Conservation (phyloP, 2,797 vertebrate genomes). For the Hippocampus kuda region DNA sequence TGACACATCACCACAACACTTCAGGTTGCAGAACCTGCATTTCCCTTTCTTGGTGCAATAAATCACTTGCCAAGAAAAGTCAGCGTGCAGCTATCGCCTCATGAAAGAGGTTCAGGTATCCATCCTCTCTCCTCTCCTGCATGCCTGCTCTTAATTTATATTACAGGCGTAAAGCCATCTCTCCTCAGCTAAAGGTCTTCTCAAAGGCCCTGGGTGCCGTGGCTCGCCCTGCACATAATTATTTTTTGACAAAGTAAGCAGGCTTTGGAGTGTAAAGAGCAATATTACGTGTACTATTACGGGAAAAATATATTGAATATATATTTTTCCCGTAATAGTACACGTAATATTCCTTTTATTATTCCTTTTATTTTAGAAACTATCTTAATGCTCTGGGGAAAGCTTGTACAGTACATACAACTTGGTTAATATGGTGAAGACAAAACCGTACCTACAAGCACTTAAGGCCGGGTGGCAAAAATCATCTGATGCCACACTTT, state of each 20-base stretch:
- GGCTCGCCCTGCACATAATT: conserved; percentile 46
- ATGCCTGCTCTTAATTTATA: conserved; percentile 55
- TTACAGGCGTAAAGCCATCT: conserved; percentile 60
- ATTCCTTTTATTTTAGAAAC: too few relatives aligned
- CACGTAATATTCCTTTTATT: too few relatives aligned
- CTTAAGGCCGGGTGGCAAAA: background rate
- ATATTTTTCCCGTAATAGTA: too few relatives aligned
- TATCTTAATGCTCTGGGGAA: background rate
- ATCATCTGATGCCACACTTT: background rate
- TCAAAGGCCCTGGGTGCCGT: conserved; percentile 50
- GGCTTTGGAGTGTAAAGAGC: conserved; percentile 50
- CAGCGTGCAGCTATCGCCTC: conserved; percentile 25
- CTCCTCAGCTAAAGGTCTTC: conserved; percentile 54
- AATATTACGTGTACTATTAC: background rate
- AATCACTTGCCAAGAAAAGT: conserved; percentile 35
- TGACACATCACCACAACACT: conserved; percentile 15
- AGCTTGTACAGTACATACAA: background rate
- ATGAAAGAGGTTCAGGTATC: conserved; percentile 45
- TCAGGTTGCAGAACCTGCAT: conserved; percentile 9
- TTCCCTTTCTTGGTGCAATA: conserved; percentile 19
- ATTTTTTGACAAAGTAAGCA: conserved; percentile 59
- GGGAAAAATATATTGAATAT: background rate
- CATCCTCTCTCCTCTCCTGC: conserved; percentile 28
- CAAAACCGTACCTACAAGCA: background rate
- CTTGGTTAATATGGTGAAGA: background rate